Evolutionary conservation across 2,113 vertebrate species (phyloP), one percentile per base, ranked within the genome.

Genomic region (Stigmatopora nigra): DNA sequence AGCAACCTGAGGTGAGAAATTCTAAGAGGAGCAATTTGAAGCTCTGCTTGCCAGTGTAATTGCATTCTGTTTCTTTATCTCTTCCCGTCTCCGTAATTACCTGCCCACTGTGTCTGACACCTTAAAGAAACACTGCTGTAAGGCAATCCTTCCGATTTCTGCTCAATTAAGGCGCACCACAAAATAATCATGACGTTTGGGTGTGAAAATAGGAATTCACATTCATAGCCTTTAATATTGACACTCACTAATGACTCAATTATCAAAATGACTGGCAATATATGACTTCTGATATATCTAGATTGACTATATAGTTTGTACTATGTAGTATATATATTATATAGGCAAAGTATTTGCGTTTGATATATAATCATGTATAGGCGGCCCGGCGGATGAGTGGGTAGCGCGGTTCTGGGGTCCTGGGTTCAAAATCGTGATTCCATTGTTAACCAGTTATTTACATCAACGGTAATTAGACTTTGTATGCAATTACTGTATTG

Each of bases 71-170:
- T 91, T 87, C 77, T 86, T 85, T 86, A 84, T 87, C 80, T 77
- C 73, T 80, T 84, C 77, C 79, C 85, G 86, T 88, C 84, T 75
- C 74, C 68, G 79, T 89, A 90, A 90, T 90, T 90, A 89, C 87
- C 86, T 87, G 75, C 79, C 86, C 86, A 84, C 81, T 86, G 85
- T 88, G 83, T 82, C 78, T 80, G 83, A 86, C 80, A 85, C 77
- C 81, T 79, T 84, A 79, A 73, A 82, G 82, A 86, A 83, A 87
- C 83, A 82, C 77, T 69, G 79, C 81, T 81, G 80, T 80, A 84
- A 86, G 76, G 80, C 80, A 81, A 62, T 81, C 78, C 79, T 83
- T 86, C 83, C 84, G 87, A 89, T 89, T 88, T 84, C 84, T 78
- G 72, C 82, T 77, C 86, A 88, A 89, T 88, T 88, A 89, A 87